Evolutionary conservation across 53 echinoderm and acorn worm genomes (phyloP), one percentile per base, ranked within the genome.

Genomic region (Pentamera pediparva): DNA sequence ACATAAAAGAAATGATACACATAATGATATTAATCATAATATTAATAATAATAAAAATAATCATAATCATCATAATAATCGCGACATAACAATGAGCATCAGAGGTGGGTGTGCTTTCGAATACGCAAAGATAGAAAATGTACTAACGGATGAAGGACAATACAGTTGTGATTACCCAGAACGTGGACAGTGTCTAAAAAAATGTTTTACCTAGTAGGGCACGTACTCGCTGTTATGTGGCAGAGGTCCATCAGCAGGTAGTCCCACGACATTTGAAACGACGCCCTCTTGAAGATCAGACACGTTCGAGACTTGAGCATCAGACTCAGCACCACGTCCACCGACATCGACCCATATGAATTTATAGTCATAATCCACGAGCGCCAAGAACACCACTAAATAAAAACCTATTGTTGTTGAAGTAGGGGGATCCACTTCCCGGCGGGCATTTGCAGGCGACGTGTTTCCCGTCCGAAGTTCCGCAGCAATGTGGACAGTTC

Each of bases 221-320:
- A 75, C 50, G 26, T 75, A 38, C 38, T 24, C 25, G 30, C 7
- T 75, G 75, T 75, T 59, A 38, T 75, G 37, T 41, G 39, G 59
- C 12, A 75, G 75, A n/a, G 75, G 75, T 3, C 56, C 59, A 24
- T 55, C 56, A 37, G 55, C 75, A 29, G 75, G 75, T 36, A 75
- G 40, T 4, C 32, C 59, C 17, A 75, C 50, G 21, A n/a, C 50
- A 49, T 21, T 5, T 18, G 50, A 49, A 21, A 34, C 28, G 8
- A 75, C 17, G 10, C 49, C 24, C 39, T 59, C 59, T 28, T 59
- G 55, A 24, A 75, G 32, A 11, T 75, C 58, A 59, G 75, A 75
- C 27, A 34, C 11, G 58, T 75, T 75, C 37, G 15, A 75, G 59
- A 75, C 56, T 41, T 75, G 75, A 18, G 75, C 75, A 31, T 75